Percentiles rank a stretch among this genome's conserved stretches.
These are phyloP conservation scores for Actinia equina DNA, from an alignment of 64 coral and sea anemone genomes.

Conservation along the genomic window DNA sequence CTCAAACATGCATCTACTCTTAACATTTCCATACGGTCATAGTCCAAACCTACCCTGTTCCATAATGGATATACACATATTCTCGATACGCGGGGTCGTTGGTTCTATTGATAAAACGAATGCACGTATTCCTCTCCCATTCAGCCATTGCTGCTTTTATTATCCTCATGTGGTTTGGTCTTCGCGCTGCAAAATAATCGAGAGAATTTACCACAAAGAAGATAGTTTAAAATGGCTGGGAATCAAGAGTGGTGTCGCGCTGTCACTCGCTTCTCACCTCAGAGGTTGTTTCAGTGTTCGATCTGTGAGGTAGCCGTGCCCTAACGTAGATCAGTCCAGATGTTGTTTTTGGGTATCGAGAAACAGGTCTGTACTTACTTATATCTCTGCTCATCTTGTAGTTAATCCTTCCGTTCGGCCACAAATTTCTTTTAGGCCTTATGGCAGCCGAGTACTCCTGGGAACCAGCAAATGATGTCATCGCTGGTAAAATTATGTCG, in stretches of 20 bases:
- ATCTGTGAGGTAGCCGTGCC: no score
- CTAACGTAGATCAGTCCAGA: no score
- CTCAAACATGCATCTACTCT: no score
- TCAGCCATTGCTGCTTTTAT: conserved; percentile 24
- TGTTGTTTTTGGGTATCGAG: no score
- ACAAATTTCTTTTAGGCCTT: neutral
- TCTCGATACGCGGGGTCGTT: neutral
- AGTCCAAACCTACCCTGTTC: neutral
- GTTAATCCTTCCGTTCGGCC: neutral
- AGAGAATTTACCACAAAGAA: neutral
- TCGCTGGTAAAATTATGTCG: neutral
- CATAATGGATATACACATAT: conserved; percentile 26
- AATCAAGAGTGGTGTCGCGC: no score
- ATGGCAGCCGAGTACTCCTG: conserved; percentile 1
- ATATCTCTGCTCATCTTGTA: neutral
- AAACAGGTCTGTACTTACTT: neutral
- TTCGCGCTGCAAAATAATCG: neutral
- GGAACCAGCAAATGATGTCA: neutral
- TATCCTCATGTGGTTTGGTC: conserved; percentile 5
- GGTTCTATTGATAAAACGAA: conserved; percentile 25
- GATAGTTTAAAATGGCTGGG: no score
- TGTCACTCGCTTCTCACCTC: no score
- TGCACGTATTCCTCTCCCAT: conserved; percentile 14
- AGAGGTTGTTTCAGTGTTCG: no score
- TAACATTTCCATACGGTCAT: no score